These are phyloP conservation scores for Drosophila hydei DNA, from an alignment of 1,140 invertebrate genomes.

Conservation along the genomic window DNA sequence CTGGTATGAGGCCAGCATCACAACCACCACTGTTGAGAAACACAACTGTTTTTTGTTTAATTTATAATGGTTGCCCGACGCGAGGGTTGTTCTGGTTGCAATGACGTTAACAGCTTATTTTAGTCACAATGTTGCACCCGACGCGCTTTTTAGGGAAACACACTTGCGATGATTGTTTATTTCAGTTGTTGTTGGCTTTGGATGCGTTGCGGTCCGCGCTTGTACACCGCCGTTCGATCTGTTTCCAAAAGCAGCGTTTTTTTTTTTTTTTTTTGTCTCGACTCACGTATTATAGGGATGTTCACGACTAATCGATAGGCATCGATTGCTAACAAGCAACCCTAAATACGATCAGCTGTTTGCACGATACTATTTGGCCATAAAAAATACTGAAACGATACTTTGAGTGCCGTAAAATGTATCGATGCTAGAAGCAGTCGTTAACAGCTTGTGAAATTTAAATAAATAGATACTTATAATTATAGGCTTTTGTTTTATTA, in stretches of 20 bases:
- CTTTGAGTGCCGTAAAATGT: background rate
- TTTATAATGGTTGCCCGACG: conserved; percentile 7
- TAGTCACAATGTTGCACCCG: conserved; percentile 17
- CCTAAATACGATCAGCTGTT: background rate
- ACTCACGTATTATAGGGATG: conserved; percentile 8
- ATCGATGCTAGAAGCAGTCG: background rate
- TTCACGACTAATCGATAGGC: background rate
- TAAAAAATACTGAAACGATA: conserved; percentile 2
- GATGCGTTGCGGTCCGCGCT: conserved; percentile 37
- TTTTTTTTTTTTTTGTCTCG: conserved; percentile 21
- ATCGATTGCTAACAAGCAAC: background rate
- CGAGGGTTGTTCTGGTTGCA: conserved; percentile 22
- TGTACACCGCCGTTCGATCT: conserved; percentile 38
- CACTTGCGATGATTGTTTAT: conserved; percentile 12
- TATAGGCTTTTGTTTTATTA: too few species aligned
- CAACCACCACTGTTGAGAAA: conserved; percentile 9
- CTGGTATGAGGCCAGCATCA: conserved; percentile 1
- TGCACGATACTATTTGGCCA: background rate
- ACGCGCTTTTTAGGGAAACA: conserved; percentile 4
- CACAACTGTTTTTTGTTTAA: conserved; percentile 17
- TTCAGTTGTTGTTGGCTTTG: conserved; percentile 15
- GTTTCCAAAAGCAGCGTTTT: conserved; percentile 29
- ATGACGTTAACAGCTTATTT: conserved; percentile 4
- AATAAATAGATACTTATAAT: background rate
- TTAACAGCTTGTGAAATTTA: background rate